phyloP scores from a whole-genome alignment of 2,797 vertebrate species.

The Tympanoctomys barrerae region DNA sequence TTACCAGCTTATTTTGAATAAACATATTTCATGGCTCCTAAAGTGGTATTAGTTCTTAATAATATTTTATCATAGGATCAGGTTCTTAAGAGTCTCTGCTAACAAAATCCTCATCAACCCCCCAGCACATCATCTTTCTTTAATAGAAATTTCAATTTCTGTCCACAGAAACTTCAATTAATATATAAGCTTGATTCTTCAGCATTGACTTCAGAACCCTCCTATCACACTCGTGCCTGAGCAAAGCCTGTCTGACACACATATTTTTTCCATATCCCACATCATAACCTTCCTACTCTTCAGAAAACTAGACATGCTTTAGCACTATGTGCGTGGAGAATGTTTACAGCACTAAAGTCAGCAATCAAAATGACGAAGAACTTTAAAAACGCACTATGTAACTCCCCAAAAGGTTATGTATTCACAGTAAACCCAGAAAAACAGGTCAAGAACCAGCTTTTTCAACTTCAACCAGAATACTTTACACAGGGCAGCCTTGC shows the following conservation, averaged over 20 bases:
- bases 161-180: background rate
- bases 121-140: background rate
- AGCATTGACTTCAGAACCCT: background rate
- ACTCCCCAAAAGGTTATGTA: background rate
- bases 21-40: constrained; percentile 18
- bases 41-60: background rate
- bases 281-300: background rate
- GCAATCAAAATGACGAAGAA: background rate
- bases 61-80: background rate
- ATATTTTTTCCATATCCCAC: background rate
- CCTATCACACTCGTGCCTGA: background rate
- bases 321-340: background rate
- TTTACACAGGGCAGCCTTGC: background rate
- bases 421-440: background rate
- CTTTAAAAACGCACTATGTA: background rate
- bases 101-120: background rate
- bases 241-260: background rate
- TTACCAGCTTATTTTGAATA: background rate
- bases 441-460: background rate
- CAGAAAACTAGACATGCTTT: background rate
- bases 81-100: background rate
- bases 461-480: background rate
- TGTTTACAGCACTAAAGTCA: background rate
- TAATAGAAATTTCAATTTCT: background rate
- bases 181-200: background rate